phyloP scores from a whole-genome alignment of 2,113 vertebrate genomes.

The Actinemys pallida region DNA sequence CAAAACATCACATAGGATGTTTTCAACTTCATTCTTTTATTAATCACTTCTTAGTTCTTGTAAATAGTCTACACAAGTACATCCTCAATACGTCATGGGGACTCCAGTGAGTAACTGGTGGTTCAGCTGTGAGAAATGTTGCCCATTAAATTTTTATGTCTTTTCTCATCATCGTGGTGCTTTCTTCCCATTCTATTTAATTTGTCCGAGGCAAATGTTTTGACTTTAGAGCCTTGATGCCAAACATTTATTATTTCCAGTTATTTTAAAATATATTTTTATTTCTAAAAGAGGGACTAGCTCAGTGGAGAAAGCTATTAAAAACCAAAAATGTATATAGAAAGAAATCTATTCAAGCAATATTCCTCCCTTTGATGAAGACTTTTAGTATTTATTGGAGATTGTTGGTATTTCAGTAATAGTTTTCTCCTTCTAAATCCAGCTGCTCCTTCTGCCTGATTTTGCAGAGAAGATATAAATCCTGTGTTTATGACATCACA shows the following conservation, averaged over 20 bases:
- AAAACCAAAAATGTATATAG: conserved; percentile 48
- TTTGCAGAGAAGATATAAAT: conserved; percentile 61
- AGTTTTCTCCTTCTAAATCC: conserved; percentile 5
- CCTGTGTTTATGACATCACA: conserved; percentile 38
- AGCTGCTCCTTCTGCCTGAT: conserved; percentile 44
- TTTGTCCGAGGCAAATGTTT: conserved; percentile 58
- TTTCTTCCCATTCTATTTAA: conserved; percentile 60
- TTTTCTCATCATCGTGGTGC: conserved; percentile 56
- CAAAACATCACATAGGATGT: conserved; percentile 76
- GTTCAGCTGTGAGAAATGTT: conserved; percentile 55
- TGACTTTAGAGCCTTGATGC: conserved; percentile 57
- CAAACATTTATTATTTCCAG: conserved; percentile 55
- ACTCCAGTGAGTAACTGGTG: conserved; percentile 66
- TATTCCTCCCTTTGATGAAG: conserved; percentile 46
- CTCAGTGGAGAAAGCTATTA: conserved; percentile 45
- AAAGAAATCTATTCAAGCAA: conserved; percentile 62
- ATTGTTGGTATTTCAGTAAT: conserved; percentile 55
- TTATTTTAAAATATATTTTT: conserved; percentile 46
- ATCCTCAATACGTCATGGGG: conserved; percentile 77
- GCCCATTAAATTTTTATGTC: conserved; percentile 64
- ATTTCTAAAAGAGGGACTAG: not conserved
- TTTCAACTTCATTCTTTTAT: conserved; percentile 74
- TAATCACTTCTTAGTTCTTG: conserved; percentile 80
- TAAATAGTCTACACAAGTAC: conserved; percentile 80
- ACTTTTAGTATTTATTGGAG: conserved; percentile 47